These are phyloP conservation scores for Bombus haemorrhoidalis DNA, from an alignment of 1,140 invertebrate genomes.

Conservation along the genomic window DNA sequence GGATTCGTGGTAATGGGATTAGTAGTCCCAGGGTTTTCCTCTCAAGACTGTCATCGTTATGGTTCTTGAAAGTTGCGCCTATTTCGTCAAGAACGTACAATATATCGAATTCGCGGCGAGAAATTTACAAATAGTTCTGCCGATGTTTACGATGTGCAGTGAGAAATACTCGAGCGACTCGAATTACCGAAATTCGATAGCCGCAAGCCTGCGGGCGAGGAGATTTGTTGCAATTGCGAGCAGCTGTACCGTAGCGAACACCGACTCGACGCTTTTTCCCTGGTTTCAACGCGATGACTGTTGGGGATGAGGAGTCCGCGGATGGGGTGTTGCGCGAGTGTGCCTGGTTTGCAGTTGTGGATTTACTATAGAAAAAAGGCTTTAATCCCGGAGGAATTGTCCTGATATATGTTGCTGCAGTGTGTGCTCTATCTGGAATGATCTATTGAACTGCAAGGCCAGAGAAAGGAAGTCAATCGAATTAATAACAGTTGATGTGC, in stretches of 20 bases:
- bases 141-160: conserved; percentile 22
- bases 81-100: neutral
- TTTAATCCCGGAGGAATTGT: neutral
- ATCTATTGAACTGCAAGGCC: neutral
- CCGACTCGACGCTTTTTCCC: conserved; percentile 1
- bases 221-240: conserved; percentile 54
- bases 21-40: neutral
- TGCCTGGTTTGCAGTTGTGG: neutral
- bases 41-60: too few species aligned
- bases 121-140: conserved; percentile 35
- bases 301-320: neutral
- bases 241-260: conserved; percentile 19
- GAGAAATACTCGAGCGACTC: conserved; percentile 30
- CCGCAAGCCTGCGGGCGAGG: conserved; percentile 26
- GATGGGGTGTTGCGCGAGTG: neutral
- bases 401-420: neutral
- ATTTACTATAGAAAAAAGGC: neutral
- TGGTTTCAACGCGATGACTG: conserved; percentile 20
- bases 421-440: neutral
- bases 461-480: neutral
- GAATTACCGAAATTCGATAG: conserved; percentile 53
- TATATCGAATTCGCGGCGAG: neutral
- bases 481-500: neutral
- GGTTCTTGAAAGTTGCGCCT: neutral
- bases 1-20: too few species aligned